Percentiles rank a stretch among this genome's conserved stretches.
phyloP scores from a whole-genome alignment of 2,888 invertebrate genomes.

The Lysandra bellargus region DNA sequence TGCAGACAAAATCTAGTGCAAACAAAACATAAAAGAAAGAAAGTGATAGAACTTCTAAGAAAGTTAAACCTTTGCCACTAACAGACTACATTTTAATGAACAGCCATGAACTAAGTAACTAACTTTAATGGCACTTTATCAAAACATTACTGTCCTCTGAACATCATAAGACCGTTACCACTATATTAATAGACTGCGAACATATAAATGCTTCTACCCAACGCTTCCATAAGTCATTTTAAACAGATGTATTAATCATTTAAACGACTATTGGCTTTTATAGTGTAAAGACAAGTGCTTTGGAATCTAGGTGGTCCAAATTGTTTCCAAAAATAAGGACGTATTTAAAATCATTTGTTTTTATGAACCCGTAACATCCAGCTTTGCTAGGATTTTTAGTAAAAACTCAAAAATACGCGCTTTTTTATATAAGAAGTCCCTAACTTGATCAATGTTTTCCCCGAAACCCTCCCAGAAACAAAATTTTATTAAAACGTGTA shows the following conservation, averaged over 20 bases:
- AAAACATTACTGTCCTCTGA: constrained; percentile 18
- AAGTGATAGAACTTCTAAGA: neutral
- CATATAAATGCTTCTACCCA: constrained; percentile 63
- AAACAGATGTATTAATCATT: constrained; percentile 22
- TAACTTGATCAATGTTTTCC: too few species aligned
- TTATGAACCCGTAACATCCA: too few species aligned
- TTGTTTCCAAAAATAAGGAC: neutral
- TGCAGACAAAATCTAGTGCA: too few species aligned
- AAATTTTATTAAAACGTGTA: too few species aligned
- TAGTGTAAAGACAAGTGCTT: neutral
- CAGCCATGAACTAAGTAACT: neutral
- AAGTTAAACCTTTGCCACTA: neutral
- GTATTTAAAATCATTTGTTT: neutral
- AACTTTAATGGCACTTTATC: constrained; percentile 45
- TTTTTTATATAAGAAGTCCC: too few species aligned
- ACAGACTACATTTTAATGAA: constrained; percentile 3
- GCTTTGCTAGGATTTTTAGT: too few species aligned
- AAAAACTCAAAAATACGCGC: too few species aligned
- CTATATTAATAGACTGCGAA: constrained; percentile 67
- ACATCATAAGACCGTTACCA: constrained; percentile 34
- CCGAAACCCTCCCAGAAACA: too few species aligned
- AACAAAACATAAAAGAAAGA: neutral
- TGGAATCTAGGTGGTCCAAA: neutral
- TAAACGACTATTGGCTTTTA: constrained; percentile 12
- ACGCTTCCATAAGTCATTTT: constrained; percentile 40